A percentile compares a stretch with the other conserved stretches of the same genome.
These are phyloP conservation scores for Myrmecobius fasciatus DNA, from an alignment of 2,113 vertebrate genomes.

Conservation along the genomic window DNA sequence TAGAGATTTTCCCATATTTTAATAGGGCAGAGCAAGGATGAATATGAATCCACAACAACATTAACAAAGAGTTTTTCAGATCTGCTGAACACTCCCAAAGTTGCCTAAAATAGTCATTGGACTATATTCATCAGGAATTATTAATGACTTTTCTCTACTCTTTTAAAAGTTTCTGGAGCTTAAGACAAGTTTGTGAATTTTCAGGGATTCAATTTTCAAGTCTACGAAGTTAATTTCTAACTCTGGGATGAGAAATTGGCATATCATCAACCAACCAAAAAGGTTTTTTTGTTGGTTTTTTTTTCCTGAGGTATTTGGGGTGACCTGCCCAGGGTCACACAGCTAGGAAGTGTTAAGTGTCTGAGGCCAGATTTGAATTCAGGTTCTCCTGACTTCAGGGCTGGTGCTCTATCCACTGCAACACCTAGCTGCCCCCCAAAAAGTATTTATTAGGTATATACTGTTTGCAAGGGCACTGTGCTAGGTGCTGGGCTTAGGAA, in stretches of 20 bases:
- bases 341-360: too few species aligned
- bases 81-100: neutral
- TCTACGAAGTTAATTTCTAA: neutral
- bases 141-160: neutral
- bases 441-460: too few species aligned
- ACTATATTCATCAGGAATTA: neutral
- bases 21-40: neutral
- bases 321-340: too few species aligned
- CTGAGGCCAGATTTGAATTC: too few species aligned
- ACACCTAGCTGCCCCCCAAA: too few species aligned
- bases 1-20: neutral
- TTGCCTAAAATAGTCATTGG: neutral
- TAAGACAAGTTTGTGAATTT: neutral
- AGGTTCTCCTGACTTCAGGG: too few species aligned
- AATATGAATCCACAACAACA: neutral
- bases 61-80: neutral
- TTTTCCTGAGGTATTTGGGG: too few species aligned
- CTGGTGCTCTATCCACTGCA: too few species aligned
- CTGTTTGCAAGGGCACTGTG: neutral
- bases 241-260: neutral
- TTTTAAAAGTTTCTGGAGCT: neutral
- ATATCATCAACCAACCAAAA: neutral
- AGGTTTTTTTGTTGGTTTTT: too few species aligned
- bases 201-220: neutral
- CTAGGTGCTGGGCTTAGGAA: neutral